Conservation (phyloP, 2,888 invertebrate genomes). For the Drosophila helvetica region DNA sequence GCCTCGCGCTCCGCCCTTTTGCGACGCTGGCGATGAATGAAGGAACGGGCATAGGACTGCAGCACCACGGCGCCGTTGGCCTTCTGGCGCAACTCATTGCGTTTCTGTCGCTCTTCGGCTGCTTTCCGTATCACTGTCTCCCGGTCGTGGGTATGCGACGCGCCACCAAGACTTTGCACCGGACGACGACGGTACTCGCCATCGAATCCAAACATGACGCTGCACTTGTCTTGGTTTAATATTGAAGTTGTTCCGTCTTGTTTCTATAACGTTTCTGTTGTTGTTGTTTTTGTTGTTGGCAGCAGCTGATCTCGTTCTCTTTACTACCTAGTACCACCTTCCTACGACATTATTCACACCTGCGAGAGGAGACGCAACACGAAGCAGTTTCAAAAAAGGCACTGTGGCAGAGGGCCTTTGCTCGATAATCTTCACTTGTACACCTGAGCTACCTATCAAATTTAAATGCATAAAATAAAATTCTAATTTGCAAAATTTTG, state of each 20-base stretch:
- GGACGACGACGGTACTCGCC: slow-evolving; percentile 95
- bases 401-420: neutral
- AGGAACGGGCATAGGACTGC: slow-evolving; percentile 92
- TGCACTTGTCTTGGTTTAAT: slow-evolving; percentile 43
- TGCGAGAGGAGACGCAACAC: slow-evolving; percentile 2
- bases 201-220: slow-evolving; percentile 91
- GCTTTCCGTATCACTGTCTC: slow-evolving; percentile 89
- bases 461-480: slow-evolving; percentile 67
- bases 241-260: slow-evolving; percentile 4
- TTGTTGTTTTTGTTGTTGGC: slow-evolving; percentile 13
- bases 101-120: slow-evolving; percentile 92
- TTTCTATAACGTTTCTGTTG: slow-evolving; percentile 36
- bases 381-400: slow-evolving; percentile 13
- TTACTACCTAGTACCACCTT: neutral
- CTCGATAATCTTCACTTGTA: neutral
- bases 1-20: slow-evolving; percentile 88
- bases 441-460: slow-evolving; percentile 36
- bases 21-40: slow-evolving; percentile 88
- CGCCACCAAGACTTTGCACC: slow-evolving; percentile 94
- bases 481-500: slow-evolving; percentile 61
- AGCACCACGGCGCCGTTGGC: slow-evolving; percentile 91
- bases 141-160: slow-evolving; percentile 89
- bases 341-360: slow-evolving; percentile 14
- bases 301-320: slow-evolving; percentile 31
- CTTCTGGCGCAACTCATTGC: slow-evolving; percentile 92